Evolutionary conservation across 2,113 vertebrate genomes (phyloP).

Genomic region (Lepisosteus osseus): DNA sequence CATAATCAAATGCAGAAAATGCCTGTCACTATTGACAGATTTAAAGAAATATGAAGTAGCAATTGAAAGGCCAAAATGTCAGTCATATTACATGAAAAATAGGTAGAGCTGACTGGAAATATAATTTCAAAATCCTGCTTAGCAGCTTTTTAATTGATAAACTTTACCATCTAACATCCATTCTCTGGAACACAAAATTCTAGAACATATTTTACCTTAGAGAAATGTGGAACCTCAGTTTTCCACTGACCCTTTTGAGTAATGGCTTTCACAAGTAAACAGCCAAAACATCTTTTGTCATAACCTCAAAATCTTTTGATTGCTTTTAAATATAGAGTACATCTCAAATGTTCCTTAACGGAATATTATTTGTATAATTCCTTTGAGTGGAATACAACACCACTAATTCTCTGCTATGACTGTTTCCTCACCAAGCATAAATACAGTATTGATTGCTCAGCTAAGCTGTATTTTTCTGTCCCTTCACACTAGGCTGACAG

Average conservation of each 20-base stretch:
- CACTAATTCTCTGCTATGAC: slow-evolving; percentile 42
- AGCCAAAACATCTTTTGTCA: background rate
- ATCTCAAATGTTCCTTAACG: background rate
- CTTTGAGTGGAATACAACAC: too few relatives aligned
- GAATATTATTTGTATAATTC: background rate
- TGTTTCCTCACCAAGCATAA: slow-evolving; percentile 58
- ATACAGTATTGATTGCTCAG: slow-evolving; percentile 69
- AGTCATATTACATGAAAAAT: too few relatives aligned
- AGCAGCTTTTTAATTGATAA: background rate
- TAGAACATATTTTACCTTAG: background rate
- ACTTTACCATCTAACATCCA: background rate
- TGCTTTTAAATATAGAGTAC: background rate
- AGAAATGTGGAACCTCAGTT: background rate
- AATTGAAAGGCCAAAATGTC: too few relatives aligned
- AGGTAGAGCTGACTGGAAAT: too few relatives aligned
- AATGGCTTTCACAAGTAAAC: background rate
- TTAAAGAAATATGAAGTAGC: background rate
- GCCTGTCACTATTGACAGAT: background rate
- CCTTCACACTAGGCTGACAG: slow-evolving; percentile 42
- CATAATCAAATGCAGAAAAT: background rate
- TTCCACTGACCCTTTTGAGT: background rate
- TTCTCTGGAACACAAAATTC: background rate
- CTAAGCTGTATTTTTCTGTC: slow-evolving; percentile 54
- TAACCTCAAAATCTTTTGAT: background rate
- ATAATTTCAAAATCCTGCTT: background rate